phyloP scores from a whole-genome alignment of 2,888 invertebrate genomes.

The Pristionchus japonicus region DNA sequence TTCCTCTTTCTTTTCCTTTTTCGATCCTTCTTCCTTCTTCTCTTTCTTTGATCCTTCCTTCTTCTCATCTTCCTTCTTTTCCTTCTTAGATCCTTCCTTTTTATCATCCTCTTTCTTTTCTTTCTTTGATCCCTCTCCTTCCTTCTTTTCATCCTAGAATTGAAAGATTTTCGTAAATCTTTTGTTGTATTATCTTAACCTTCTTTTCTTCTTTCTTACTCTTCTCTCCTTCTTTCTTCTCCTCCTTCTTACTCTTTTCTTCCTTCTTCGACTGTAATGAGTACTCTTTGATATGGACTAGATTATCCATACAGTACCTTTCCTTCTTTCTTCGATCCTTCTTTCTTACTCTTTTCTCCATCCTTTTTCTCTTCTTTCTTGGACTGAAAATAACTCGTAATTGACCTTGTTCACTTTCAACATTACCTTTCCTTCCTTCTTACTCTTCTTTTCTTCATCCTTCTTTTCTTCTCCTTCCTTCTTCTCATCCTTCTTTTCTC shows the following conservation, averaged over 20 bases:
- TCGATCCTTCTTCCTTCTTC: neutral
- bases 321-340: slow-evolving; percentile 16
- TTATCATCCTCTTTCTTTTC: slow-evolving; percentile 4
- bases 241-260: slow-evolving; percentile 5
- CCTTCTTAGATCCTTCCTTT: neutral
- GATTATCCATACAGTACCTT: neutral
- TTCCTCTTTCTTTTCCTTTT: neutral
- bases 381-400: neutral
- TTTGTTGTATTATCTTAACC: neutral
- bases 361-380: neutral
- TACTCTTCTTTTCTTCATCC: slow-evolving; percentile 7
- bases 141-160: neutral
- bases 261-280: neutral
- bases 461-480: slow-evolving; percentile 22
- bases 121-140: slow-evolving; percentile 5
- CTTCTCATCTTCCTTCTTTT: slow-evolving; percentile 26
- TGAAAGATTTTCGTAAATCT: neutral
- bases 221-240: neutral
- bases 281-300: neutral
- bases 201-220: neutral
- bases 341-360: neutral
- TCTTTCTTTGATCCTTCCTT: slow-evolving; percentile 15
- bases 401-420: neutral
- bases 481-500: slow-evolving; percentile 10
- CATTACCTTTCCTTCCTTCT: slow-evolving; percentile 18